Conservation (phyloP, 2,888 invertebrate species). For the Carpatolechia fugitivella region DNA sequence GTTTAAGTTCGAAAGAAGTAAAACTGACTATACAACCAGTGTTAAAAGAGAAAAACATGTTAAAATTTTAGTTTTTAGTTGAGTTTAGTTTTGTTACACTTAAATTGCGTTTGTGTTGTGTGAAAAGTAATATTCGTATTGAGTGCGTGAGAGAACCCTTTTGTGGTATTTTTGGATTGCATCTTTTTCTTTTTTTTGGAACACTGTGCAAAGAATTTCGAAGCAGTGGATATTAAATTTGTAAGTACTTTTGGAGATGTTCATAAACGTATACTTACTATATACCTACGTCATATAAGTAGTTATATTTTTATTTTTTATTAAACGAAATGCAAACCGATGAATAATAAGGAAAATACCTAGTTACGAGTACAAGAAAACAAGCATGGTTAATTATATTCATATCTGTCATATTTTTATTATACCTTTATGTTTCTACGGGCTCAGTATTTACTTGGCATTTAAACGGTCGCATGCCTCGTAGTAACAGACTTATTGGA, state of each 20-base stretch:
- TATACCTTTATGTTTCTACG: too few species aligned
- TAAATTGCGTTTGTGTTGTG: slow-evolving; percentile 56
- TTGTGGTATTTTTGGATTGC: slow-evolving; percentile 61
- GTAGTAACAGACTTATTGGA: too few species aligned
- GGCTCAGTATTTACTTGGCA: too few species aligned
- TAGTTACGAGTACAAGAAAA: too few species aligned
- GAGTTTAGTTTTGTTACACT: slow-evolving; percentile 44
- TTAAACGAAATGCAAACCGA: too few species aligned
- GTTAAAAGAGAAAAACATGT: slow-evolving; percentile 6
- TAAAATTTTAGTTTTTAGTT: slow-evolving; percentile 38
- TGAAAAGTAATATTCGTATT: slow-evolving; percentile 57
- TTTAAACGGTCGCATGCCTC: too few species aligned
- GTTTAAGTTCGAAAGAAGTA: slow-evolving; percentile 45
- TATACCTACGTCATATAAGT: too few species aligned
- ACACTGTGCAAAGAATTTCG: slow-evolving; percentile 40
- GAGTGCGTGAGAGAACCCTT: slow-evolving; percentile 57
- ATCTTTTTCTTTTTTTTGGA: slow-evolving; percentile 53
- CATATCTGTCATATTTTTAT: too few species aligned
- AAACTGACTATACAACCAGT: slow-evolving; percentile 18
- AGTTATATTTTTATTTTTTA: too few species aligned
- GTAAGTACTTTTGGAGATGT: slow-evolving; percentile 17
- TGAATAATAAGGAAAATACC: too few species aligned
- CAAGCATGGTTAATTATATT: too few species aligned
- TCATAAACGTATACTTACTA: too few species aligned
- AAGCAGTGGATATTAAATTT: slow-evolving; percentile 2